Evolutionary conservation across 1,140 invertebrate species (phyloP).

Genomic region (Steinernema khuongi): DNA sequence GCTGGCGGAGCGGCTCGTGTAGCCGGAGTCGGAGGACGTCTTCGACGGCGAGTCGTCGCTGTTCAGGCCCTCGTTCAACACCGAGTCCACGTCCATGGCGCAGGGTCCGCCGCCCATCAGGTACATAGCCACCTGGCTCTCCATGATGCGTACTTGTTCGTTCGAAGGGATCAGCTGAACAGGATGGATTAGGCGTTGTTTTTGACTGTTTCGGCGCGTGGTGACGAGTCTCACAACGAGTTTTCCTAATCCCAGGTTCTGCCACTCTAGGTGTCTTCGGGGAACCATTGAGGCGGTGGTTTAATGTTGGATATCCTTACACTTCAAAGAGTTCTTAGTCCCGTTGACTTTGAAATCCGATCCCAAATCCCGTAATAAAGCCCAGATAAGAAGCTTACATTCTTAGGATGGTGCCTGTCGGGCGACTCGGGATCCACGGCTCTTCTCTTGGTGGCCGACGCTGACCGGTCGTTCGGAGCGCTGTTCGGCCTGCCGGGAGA

Average conservation of each 20-base stretch:
- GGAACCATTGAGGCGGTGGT: too few relatives aligned
- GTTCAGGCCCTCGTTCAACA: background rate
- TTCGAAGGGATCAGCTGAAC: background rate
- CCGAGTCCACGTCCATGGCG: background rate
- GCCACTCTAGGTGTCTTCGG: too few relatives aligned
- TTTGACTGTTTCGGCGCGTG: background rate
- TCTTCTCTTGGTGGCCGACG: background rate
- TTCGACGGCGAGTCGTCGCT: background rate
- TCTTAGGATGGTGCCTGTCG: background rate
- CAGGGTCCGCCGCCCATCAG: background rate
- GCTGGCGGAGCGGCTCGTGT: background rate
- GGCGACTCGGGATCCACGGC: background rate
- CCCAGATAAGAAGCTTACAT: background rate
- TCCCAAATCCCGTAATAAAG: background rate
- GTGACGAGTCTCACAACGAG: too few relatives aligned
- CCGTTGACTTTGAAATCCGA: too few relatives aligned
- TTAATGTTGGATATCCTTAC: too few relatives aligned
- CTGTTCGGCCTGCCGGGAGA: background rate
- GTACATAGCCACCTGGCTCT: background rate
- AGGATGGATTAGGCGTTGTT: background rate
- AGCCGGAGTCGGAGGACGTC: conserved; percentile 10
- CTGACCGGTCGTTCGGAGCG: background rate
- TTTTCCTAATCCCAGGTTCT: too few relatives aligned
- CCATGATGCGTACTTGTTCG: background rate
- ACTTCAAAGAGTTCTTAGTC: too few relatives aligned